phyloP scores from a whole-genome alignment of 2,888 invertebrate genomes.

The Linnaemya vulpina region DNA sequence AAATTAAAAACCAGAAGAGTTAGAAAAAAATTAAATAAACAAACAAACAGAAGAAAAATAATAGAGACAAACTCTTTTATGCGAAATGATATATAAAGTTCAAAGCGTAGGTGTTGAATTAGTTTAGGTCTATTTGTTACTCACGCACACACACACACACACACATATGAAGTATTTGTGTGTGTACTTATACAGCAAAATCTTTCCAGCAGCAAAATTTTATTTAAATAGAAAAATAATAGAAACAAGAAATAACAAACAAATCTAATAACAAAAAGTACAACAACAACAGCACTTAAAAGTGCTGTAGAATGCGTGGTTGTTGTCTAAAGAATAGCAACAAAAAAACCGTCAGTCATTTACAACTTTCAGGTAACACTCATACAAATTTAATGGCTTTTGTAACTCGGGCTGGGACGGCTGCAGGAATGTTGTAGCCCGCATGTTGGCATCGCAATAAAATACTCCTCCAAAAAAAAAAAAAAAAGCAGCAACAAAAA shows the following conservation, averaged over 20 bases:
- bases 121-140: conserved; percentile 68
- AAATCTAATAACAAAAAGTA: conserved; percentile 42
- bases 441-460: conserved; percentile 49
- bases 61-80: conserved; percentile 19
- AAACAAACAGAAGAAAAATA: conserved; percentile 8
- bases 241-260: conserved; percentile 15
- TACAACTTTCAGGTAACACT: conserved; percentile 10
- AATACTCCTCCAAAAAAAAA: conserved; percentile 47
- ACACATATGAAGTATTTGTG: neutral
- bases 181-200: neutral
- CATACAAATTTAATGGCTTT: conserved; percentile 34
- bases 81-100: conserved; percentile 59
- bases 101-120: conserved; percentile 71
- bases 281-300: conserved; percentile 1
- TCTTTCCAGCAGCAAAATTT: conserved; percentile 31
- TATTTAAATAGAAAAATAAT: conserved; percentile 23
- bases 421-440: conserved; percentile 38
- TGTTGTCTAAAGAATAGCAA: conserved; percentile 37
- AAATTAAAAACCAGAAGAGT: conserved; percentile 46
- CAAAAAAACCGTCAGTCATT: conserved; percentile 32
- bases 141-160: conserved; percentile 1
- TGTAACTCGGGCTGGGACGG: neutral
- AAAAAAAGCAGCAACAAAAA: conserved; percentile 4
- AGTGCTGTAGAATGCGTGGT: conserved; percentile 56
- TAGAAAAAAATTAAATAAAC: neutral